Percentiles rank a stretch among this genome's conserved stretches.
phyloP scores from a whole-genome alignment of 2,888 invertebrate species.

The Plagodis dolabraria region DNA sequence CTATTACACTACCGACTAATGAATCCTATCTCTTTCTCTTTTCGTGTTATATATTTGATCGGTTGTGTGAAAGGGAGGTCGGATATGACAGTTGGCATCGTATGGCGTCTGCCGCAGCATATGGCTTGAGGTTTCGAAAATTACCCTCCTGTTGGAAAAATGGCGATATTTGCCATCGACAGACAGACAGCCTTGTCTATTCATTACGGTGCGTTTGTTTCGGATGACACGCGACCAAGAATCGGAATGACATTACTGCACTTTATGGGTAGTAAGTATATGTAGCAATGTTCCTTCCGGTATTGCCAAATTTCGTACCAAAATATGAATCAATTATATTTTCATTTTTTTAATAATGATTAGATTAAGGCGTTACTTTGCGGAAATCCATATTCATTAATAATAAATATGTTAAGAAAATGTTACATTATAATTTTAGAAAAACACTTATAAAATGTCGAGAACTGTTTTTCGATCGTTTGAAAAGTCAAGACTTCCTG shows the following conservation, averaged over 20 bases:
- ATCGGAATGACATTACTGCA: constrained; percentile 45
- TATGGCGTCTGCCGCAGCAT: constrained; percentile 81
- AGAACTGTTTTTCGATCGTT: too few species aligned
- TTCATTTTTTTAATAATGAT: too few species aligned
- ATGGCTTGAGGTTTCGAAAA: constrained; percentile 83
- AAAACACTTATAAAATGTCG: too few species aligned
- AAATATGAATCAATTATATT: too few species aligned
- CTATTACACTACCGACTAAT: constrained; percentile 68
- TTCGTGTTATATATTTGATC: constrained; percentile 41
- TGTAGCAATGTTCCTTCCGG: constrained; percentile 28
- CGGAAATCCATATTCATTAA: too few species aligned
- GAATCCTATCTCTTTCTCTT: constrained; percentile 63
- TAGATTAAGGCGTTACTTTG: too few species aligned
- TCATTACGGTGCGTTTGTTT: constrained; percentile 55
- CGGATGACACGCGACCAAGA: constrained; percentile 50
- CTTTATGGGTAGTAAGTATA: constrained; percentile 16
- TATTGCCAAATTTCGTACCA: neutral
- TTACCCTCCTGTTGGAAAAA: constrained; percentile 67
- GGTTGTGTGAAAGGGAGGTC: constrained; percentile 53
- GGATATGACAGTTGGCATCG: constrained; percentile 74
- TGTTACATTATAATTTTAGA: too few species aligned
- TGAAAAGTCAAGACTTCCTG: too few species aligned
- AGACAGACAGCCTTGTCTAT: constrained; percentile 63
- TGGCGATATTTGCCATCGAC: constrained; percentile 60
- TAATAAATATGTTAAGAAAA: too few species aligned